Conservation (phyloP, 2,888 invertebrate species). For the Diadromus collaris region DNA sequence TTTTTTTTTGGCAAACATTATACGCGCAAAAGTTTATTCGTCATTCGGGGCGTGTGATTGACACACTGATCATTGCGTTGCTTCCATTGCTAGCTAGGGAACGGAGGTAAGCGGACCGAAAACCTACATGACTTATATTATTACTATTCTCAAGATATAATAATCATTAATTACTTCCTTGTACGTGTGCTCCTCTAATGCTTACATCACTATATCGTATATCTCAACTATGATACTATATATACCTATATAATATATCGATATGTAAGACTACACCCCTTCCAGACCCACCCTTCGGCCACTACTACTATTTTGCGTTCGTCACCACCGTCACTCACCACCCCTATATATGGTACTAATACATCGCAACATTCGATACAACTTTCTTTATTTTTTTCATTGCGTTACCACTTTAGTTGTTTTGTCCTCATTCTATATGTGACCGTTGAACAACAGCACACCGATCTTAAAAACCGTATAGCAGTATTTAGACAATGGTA, state of each 20-base stretch:
- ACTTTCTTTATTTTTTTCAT: neutral
- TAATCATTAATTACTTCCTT: slow-evolving; percentile 53
- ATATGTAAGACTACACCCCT: slow-evolving; percentile 44
- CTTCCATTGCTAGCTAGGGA: slow-evolving; percentile 79
- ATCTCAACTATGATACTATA: slow-evolving; percentile 40
- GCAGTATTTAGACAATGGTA: slow-evolving; percentile 79
- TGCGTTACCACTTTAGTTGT: slow-evolving; percentile 36
- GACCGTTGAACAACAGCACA: slow-evolving; percentile 57
- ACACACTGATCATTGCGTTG: slow-evolving; percentile 77
- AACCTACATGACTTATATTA: slow-evolving; percentile 54
- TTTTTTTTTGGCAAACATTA: slow-evolving; percentile 26
- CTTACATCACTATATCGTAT: slow-evolving; percentile 55
- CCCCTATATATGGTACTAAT: slow-evolving; percentile 30
- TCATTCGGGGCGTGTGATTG: slow-evolving; percentile 64
- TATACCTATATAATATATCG: slow-evolving; percentile 40
- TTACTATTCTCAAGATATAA: slow-evolving; percentile 48
- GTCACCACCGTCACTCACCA: slow-evolving; percentile 34
- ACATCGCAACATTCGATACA: slow-evolving; percentile 31
- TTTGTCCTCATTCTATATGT: slow-evolving; percentile 48
- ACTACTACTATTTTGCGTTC: slow-evolving; percentile 46
- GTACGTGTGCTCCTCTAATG: slow-evolving; percentile 57
- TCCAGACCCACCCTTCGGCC: slow-evolving; percentile 46
- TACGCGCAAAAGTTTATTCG: slow-evolving; percentile 28
- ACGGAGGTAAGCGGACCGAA: slow-evolving; percentile 76
- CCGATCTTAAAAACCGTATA: slow-evolving; percentile 62